A percentile compares a stretch with the other conserved stretches of the same genome.
Conservation (phyloP, 2,888 invertebrate genomes). For the Oithona nana region DNA sequence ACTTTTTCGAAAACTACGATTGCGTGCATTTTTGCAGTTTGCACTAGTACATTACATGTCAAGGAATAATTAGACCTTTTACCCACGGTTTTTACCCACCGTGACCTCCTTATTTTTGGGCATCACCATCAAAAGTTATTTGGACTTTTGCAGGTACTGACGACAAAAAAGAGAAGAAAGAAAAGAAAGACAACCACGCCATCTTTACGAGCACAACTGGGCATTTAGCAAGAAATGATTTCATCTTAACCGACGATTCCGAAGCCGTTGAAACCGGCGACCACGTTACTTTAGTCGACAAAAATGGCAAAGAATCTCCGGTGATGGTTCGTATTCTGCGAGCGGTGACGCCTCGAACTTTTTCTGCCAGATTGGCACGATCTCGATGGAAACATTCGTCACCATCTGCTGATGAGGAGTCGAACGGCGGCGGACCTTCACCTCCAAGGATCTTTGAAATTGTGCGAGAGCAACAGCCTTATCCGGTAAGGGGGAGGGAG, state of each 20-base stretch:
- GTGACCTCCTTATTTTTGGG: too few species aligned
- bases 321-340: neutral
- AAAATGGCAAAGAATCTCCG: neutral
- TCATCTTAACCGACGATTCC: neutral
- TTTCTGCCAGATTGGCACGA: neutral
- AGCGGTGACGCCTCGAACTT: neutral
- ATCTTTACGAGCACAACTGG: neutral
- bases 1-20: too few species aligned
- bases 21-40: too few species aligned
- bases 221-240: neutral
- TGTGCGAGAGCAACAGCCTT: neutral
- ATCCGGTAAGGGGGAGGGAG: neutral
- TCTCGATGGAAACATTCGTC: neutral
- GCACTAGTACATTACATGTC: too few species aligned
- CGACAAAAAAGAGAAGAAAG: too few species aligned
- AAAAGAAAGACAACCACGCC: neutral
- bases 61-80: too few species aligned
- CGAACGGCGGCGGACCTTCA: neutral
- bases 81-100: too few species aligned
- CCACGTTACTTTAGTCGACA: neutral
- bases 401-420: too few species aligned
- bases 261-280: neutral
- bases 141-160: too few species aligned
- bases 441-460: neutral
- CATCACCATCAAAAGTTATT: too few species aligned